phyloP scores from a whole-genome alignment of 2,113 vertebrate species.

The Anguilla japonica region DNA sequence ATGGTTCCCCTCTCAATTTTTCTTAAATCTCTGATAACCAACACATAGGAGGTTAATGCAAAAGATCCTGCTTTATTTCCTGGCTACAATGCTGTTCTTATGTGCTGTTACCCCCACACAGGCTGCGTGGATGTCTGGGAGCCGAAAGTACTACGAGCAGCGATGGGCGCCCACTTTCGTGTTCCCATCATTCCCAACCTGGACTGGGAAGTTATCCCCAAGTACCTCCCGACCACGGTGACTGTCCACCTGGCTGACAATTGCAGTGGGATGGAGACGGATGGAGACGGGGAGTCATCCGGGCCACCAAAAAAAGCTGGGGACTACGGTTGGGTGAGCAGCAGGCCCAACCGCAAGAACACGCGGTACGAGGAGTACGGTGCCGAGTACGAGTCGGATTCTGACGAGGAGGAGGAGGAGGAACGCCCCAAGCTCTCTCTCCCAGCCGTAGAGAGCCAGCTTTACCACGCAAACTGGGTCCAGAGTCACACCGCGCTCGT shows the following conservation, averaged over 20 bases:
- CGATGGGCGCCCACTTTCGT: slow-evolving; percentile 94
- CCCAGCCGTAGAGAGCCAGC: slow-evolving; percentile 63
- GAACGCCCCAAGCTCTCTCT: slow-evolving; percentile 27
- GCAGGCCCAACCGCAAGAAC: slow-evolving; percentile 36
- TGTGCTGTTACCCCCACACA: slow-evolving; percentile 46
- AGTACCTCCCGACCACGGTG: slow-evolving; percentile 59
- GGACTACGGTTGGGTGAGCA: slow-evolving; percentile 63
- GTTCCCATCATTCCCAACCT: slow-evolving; percentile 77
- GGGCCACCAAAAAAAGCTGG: slow-evolving; percentile 43
- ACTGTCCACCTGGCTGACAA: slow-evolving; percentile 80
- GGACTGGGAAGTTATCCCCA: slow-evolving; percentile 77
- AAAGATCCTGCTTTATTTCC: background rate
- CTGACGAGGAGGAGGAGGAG: slow-evolving; percentile 27
- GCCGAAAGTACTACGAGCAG: slow-evolving; percentile 92
- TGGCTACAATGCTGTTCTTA: background rate
- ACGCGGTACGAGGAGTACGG: slow-evolving; percentile 41
- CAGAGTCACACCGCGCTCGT: slow-evolving; percentile 74
- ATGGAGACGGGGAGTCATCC: background rate
- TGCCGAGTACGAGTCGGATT: slow-evolving; percentile 40
- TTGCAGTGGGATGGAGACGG: slow-evolving; percentile 33
- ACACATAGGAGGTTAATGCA: background rate
- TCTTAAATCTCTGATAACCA: too few species aligned
- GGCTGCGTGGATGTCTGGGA: slow-evolving; percentile 95
- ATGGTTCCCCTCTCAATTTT: too few species aligned
- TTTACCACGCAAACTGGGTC: slow-evolving; percentile 79